A percentile compares a stretch with the other conserved stretches of the same genome.
Evolutionary conservation across 2,113 vertebrate genomes (phyloP).

Genomic region (Condylura cristata): DNA sequence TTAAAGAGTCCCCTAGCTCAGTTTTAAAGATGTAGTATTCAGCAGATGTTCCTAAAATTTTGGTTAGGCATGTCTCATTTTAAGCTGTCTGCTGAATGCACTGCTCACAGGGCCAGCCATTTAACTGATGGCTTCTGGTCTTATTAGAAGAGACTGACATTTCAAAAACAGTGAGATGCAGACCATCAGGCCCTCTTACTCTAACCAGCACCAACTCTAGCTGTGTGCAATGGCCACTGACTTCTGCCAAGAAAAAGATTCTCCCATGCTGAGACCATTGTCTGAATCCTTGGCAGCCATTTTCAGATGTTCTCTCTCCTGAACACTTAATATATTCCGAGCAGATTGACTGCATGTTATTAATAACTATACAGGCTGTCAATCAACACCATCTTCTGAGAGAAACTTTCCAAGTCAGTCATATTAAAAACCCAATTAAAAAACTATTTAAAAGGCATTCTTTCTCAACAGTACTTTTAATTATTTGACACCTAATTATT

Average conservation of each 20-base stretch:
- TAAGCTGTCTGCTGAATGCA: neutral
- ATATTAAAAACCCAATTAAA: slow-evolving; percentile 64
- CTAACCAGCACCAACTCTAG: too few relatives aligned
- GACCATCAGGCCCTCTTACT: neutral
- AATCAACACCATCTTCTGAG: slow-evolving; percentile 72
- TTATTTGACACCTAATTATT: slow-evolving; percentile 68
- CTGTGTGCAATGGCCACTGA: neutral
- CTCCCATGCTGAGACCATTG: neutral
- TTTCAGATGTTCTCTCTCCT: neutral
- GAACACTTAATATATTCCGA: slow-evolving; percentile 41
- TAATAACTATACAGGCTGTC: slow-evolving; percentile 72
- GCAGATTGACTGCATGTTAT: slow-evolving; percentile 42
- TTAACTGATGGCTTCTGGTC: neutral
- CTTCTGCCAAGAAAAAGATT: neutral
- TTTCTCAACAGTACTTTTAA: slow-evolving; percentile 67
- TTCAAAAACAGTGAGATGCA: neutral
- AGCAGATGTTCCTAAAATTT: neutral
- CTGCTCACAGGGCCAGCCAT: neutral
- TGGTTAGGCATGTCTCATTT: neutral
- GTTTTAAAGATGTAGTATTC: neutral
- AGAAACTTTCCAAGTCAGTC: slow-evolving; percentile 64
- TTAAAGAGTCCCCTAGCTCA: neutral
- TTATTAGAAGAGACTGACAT: neutral
- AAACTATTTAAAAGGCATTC: slow-evolving; percentile 60
- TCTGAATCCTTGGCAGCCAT: slow-evolving; percentile 5